Base-by-base conservation (phyloP, 2,797 vertebrate genomes). In the Pygocentrus nattereri region DNA sequence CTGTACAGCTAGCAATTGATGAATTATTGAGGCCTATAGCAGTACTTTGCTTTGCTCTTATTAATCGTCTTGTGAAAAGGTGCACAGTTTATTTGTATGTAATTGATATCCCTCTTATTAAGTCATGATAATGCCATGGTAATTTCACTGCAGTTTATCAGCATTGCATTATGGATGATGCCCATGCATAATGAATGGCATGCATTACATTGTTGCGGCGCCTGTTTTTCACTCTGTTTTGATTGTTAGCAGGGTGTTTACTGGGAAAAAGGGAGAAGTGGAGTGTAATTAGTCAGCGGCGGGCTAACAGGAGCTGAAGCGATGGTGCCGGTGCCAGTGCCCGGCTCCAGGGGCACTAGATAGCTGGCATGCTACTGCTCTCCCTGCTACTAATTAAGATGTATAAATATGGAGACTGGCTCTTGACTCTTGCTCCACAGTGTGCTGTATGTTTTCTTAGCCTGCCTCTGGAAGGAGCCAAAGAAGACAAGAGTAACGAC, bases 381-480 rank as follows among this genome's bases (percentile, higher is more conserved):
- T 90, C 90, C 89, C 90, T 91, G 90, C 87, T 89, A 88, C 85
- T 92, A 91, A 93, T 94, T 93, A 91, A 92, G 91, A 91, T 91
- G 90, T 92, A 91, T 92, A 93, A 92, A 93, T 93, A 92, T 90
- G 89, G 86, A 89, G 88, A 89, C 91, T 91, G 90, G 91, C 92
- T 86, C 90, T 92, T 92, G 84, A 91, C 91, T 89, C 89, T 85
- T 89, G 88, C 6, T 88, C 89, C 89, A 86, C 85, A 89, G 80
- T 84, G 83, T 62, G 52, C 19, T 68, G 64, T 58, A n/a, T 30
- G 15, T 49, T 16, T 70, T 25, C 50, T 25, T 70, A 11, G 47
- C 4, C 8, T 21, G 41, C 12, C 59, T 73, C 90, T 88, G 44
- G 79, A 90, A 93, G 88, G 88, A 84, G 91, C 91, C 92, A 93